These are phyloP conservation scores for Anoncus sp. DNA, from an alignment of 2,888 invertebrate species.

Conservation along the genomic window DNA sequence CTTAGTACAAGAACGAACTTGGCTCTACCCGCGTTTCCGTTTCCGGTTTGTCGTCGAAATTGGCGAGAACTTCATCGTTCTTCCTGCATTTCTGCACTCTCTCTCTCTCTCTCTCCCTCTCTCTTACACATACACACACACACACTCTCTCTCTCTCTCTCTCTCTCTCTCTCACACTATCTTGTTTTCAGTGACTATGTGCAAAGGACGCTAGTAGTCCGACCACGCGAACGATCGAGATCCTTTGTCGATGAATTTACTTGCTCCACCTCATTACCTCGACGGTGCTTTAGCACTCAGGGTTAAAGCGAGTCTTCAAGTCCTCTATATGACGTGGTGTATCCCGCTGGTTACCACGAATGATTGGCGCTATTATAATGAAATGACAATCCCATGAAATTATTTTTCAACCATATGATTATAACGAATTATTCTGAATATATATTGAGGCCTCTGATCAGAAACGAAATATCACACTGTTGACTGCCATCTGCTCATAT, in stretches of 20 bases:
- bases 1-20: conserved; percentile 59
- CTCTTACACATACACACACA: too few species aligned
- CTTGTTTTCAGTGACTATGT: conserved; percentile 22
- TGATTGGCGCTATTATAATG: neutral
- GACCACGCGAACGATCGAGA: conserved; percentile 34
- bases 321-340: conserved; percentile 6
- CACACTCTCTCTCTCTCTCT: conserved; percentile 19
- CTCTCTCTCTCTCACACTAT: neutral
- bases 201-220: conserved; percentile 25
- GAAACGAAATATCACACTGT: too few species aligned
- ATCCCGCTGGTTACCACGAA: neutral
- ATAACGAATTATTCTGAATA: too few species aligned
- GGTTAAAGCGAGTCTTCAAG: too few species aligned
- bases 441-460: too few species aligned
- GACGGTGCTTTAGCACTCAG: conserved; percentile 1
- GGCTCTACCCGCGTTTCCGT: conserved; percentile 41
- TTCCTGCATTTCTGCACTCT: conserved; percentile 1
- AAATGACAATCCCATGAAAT: neutral
- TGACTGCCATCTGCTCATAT: too few species aligned
- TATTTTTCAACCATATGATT: too few species aligned
- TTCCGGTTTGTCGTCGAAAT: conserved; percentile 55
- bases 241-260: conserved; percentile 58
- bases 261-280: conserved; percentile 17
- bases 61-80: conserved; percentile 44
- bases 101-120: neutral